phyloP scores from a whole-genome alignment of 2,797 vertebrate genomes.

The Petrocephalus sullivani region DNA sequence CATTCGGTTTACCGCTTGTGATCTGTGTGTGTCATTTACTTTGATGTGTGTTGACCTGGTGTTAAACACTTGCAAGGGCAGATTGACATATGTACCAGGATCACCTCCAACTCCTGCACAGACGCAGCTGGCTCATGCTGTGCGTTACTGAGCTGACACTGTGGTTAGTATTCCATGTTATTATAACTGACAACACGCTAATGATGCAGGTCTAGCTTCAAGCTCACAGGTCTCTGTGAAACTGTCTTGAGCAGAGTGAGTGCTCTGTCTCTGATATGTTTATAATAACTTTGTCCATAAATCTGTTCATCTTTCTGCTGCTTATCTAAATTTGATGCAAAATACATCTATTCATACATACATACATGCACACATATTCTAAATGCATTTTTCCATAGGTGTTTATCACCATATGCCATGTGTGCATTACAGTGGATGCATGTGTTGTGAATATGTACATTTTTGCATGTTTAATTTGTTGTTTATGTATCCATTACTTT shows the following conservation, averaged over 20 bases:
- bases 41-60: conserved; percentile 64
- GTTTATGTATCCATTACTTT: neutral
- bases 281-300: neutral
- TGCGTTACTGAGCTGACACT: neutral
- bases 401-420: neutral
- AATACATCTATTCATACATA: no score
- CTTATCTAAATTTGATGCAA: no score
- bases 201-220: neutral
- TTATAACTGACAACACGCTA: neutral
- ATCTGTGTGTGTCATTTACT: conserved; percentile 70
- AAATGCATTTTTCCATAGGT: neutral
- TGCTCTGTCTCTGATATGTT: neutral
- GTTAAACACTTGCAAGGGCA: conserved; percentile 48
- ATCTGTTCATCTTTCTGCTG: neutral
- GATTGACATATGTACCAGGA: neutral
- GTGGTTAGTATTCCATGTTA: neutral
- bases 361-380: no score
- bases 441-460: neutral
- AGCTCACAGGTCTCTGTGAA: neutral
- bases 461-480: neutral
- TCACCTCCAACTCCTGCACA: neutral
- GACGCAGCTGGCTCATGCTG: neutral
- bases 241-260: neutral
- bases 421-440: neutral
- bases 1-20: conserved; percentile 60